Base-by-base conservation (phyloP, 2,797 vertebrate genomes). In the Syngnathus rostellatus region DNA sequence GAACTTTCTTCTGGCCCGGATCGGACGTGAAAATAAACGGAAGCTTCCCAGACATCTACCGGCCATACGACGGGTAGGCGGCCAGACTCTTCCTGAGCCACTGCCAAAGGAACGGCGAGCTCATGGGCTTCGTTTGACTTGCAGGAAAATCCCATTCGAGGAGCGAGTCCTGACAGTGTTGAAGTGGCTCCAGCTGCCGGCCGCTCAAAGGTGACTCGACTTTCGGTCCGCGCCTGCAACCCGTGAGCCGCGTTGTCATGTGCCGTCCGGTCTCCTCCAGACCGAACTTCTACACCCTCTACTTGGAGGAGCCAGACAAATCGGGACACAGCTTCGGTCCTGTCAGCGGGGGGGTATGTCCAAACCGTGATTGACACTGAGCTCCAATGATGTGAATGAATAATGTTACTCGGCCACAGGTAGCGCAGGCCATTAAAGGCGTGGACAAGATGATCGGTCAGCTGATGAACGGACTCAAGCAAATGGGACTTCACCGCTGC, bases 291-390 rank as follows among this genome's bases (percentile, higher is more conserved):
- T 95, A 89, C 89, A 99, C 95, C 54, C 80, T 99, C 74, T 99
- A 98, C 88, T 91, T 99, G 90, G 95, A 97, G 89, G 96, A 99
- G 83, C 97, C 97, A 19, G 97, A 99, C 87, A 91, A 89, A 70
- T 93, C 96, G 50, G 96, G 97, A 77, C 97, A 98, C 85, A 85
- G 0, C 1, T 90, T 86, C 21, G 95, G 97, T 80, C 96, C 97
- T 2, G 86, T 94, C 80, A 95, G 94, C 69, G 93, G 93, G 0
- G 90, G 90, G 87, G 97, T 99, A 81, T 96, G 94, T 62, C 11
- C 6, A 14, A 31, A 31, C 31, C 31, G 31, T 31, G 31, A 31
- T 31, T 3, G 31, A 3, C 31, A 31, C 31, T 31, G 31, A 31
- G 31, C 31, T 31, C 31, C 31, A 31, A 4, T 31, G 31, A 31